These are phyloP conservation scores for Epistrophella euchroma DNA, from an alignment of 2,888 invertebrate genomes.

Conservation along the genomic window DNA sequence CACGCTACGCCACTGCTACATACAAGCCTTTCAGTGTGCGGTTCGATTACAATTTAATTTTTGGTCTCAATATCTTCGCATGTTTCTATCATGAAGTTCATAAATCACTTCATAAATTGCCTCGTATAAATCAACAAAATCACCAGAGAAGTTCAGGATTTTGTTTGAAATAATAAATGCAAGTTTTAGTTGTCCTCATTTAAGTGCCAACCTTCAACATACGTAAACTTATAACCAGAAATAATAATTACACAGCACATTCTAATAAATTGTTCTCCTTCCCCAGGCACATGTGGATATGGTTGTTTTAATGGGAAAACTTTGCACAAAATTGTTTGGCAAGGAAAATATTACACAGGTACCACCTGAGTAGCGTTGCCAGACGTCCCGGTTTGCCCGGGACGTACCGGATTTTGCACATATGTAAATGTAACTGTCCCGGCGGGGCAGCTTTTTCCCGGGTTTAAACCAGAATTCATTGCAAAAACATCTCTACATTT, in stretches of 20 bases:
- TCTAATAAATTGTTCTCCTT: conserved; percentile 1
- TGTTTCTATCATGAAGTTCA: conserved; percentile 19
- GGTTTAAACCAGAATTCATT: too few species aligned
- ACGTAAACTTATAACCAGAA: not conserved
- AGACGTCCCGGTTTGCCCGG: too few species aligned
- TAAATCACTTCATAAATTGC: conserved; percentile 15
- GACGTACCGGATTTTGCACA: too few species aligned
- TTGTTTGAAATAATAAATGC: not conserved
- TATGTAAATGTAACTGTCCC: too few species aligned
- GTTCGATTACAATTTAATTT: not conserved
- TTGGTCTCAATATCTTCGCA: not conserved
- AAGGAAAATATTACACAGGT: not conserved
- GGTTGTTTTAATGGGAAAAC: conserved; percentile 25
- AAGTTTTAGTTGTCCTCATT: conserved; percentile 6
- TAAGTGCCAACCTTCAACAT: conserved; percentile 9
- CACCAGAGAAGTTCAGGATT: not conserved
- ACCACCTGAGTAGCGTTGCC: too few species aligned
- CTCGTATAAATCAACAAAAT: conserved; percentile 23
- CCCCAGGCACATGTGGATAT: not conserved
- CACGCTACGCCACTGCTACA: too few species aligned
- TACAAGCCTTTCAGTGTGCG: not conserved
- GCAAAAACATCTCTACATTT: too few species aligned
- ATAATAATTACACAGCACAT: conserved; percentile 7
- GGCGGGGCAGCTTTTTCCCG: too few species aligned
- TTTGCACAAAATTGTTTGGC: conserved; percentile 9